Percentiles rank a stretch among this genome's conserved stretches.
phyloP scores from a whole-genome alignment of 2,797 vertebrate species.

The Megaceryle alcyon region DNA sequence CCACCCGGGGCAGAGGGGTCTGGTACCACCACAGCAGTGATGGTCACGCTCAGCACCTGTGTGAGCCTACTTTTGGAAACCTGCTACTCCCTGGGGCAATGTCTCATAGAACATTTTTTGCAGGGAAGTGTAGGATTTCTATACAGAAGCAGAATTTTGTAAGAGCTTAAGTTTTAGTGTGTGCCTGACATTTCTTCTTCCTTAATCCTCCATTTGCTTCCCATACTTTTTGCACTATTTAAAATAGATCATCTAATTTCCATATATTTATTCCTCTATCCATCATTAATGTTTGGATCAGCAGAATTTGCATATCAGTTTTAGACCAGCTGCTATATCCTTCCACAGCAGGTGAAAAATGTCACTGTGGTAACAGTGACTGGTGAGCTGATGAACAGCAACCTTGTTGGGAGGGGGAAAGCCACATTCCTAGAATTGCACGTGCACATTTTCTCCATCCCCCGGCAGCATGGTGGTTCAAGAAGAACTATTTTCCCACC shows the following conservation, averaged over 20 bases:
- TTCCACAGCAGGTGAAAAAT: not conserved
- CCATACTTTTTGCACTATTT: not conserved
- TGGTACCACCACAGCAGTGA: not conserved
- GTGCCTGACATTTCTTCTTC: not conserved
- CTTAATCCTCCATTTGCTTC: not conserved
- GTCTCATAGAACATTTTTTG: not conserved
- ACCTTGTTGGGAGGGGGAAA: not conserved
- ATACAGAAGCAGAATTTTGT: not conserved
- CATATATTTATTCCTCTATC: not conserved
- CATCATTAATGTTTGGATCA: not conserved
- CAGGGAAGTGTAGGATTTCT: not conserved
- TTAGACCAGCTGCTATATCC: not conserved
- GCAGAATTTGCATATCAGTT: not conserved
- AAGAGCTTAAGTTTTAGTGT: accelerated
- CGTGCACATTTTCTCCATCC: not conserved
- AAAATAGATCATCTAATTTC: not conserved
- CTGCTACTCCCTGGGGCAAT: not conserved
- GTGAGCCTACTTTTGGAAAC: not conserved
- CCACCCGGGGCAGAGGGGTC: too few species aligned
- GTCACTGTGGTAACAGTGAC: not conserved
- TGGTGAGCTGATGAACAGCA: not conserved
- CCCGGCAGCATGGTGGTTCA: not conserved
- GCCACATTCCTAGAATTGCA: not conserved
- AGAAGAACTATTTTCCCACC: not conserved
- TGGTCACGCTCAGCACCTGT: not conserved